Conservation (phyloP, 2,888 invertebrate genomes). For the Ephialtes manifestator region DNA sequence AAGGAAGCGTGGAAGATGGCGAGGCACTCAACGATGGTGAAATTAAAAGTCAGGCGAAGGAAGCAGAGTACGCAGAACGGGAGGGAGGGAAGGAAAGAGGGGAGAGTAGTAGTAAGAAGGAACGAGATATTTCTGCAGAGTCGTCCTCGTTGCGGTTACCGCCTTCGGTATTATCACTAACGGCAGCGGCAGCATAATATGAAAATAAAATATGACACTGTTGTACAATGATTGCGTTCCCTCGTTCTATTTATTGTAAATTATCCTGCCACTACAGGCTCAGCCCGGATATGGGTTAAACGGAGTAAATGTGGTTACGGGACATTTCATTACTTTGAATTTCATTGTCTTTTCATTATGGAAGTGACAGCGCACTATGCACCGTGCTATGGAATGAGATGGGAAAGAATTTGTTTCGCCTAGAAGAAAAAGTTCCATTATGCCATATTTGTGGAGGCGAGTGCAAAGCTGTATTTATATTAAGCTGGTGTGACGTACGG, state of each 20-base stretch:
- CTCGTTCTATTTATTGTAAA: conserved; percentile 15
- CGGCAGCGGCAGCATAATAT: not conserved
- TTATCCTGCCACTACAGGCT: conserved; percentile 1
- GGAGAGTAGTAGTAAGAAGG: conserved; percentile 11
- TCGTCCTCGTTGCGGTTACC: conserved; percentile 5
- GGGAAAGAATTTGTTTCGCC: conserved; percentile 2
- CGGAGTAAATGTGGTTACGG: conserved; percentile 12
- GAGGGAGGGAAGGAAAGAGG: not conserved
- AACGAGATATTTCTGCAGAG: conserved; percentile 34
- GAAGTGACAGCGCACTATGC: not conserved
- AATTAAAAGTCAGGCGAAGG: conserved; percentile 42
- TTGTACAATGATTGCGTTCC: conserved; percentile 10
- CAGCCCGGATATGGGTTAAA: conserved; percentile 7
- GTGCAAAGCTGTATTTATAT: not conserved
- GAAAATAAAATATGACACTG: conserved; percentile 20
- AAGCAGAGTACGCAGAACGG: not conserved
- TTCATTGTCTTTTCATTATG: conserved; percentile 22
- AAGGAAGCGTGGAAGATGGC: conserved; percentile 41
- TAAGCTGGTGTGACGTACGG: not conserved
- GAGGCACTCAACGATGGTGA: conserved; percentile 37
- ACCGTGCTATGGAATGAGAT: not conserved
- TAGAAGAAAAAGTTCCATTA: not conserved
- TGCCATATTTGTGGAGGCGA: not conserved
- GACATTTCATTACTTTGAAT: not conserved
- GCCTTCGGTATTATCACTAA: not conserved